These are phyloP conservation scores for Rhagologus leucostigma DNA, from an alignment of 2,113 vertebrate species.

Conservation along the genomic window DNA sequence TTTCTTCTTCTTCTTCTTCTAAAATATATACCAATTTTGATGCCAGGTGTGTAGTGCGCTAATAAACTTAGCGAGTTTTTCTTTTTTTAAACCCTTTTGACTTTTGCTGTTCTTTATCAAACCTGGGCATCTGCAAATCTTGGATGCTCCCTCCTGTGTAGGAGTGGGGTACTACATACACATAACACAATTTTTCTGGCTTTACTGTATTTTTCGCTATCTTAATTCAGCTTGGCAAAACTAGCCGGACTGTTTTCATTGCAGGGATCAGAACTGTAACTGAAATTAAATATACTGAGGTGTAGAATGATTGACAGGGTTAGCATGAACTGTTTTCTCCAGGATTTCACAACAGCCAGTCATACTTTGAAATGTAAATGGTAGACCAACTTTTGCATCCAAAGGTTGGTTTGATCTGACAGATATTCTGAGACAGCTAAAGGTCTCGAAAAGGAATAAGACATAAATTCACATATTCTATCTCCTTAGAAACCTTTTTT, in stretches of 20 bases:
- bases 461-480: not conserved
- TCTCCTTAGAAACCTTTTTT: not conserved
- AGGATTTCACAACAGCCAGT: not conserved
- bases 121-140: not conserved
- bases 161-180: no score
- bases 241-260: not conserved
- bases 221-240: not conserved
- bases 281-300: not conserved
- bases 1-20: not conserved
- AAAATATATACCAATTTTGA: not conserved
- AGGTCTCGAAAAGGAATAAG: not conserved
- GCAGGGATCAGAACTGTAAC: not conserved
- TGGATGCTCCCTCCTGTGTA: not conserved
- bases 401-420: not conserved
- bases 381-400: not conserved
- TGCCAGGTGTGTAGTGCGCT: not conserved
- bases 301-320: not conserved
- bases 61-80: not conserved
- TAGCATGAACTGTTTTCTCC: not conserved
- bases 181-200: not conserved
- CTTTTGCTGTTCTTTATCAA: not conserved
- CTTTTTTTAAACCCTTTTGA: not conserved
- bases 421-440: not conserved
- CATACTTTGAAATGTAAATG: not conserved
- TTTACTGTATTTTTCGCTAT: not conserved